Conservation (phyloP, 2,113 vertebrate species). For the Athene cunicularia region DNA sequence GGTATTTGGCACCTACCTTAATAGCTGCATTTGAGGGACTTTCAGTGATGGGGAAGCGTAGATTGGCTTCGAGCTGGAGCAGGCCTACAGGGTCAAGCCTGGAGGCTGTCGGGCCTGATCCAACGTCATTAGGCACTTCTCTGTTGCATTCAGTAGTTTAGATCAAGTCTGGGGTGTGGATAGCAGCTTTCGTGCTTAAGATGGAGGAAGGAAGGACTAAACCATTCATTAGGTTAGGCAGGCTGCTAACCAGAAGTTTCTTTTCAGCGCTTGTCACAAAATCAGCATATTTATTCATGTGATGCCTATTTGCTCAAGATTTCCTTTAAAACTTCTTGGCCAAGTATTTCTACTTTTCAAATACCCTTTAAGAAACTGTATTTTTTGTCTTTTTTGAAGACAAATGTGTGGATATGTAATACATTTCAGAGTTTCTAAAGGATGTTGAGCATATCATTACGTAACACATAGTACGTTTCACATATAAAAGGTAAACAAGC, state of each 20-base stretch:
- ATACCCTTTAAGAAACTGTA: not conserved
- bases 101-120: not conserved
- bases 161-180: not conserved
- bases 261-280: not conserved
- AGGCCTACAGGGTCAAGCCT: not conserved
- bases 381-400: not conserved
- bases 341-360: not conserved
- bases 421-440: not conserved
- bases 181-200: not conserved
- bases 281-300: not conserved
- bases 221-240: not conserved
- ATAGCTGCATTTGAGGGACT: not conserved
- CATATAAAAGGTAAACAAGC: not conserved
- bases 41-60: not conserved
- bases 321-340: not conserved
- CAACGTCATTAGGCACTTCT: not conserved
- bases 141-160: not conserved
- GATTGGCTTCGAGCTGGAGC: not conserved
- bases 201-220: constrained; percentile 37
- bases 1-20: not conserved
- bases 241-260: not conserved
- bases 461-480: not conserved
- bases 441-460: rapidly evolving
- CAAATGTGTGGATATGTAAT: rapidly evolving
- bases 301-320: not conserved